Percentiles rank a stretch among this genome's conserved stretches.
These are phyloP conservation scores for Bombus confusus DNA, from an alignment of 1,140 invertebrate species.

Conservation along the genomic window DNA sequence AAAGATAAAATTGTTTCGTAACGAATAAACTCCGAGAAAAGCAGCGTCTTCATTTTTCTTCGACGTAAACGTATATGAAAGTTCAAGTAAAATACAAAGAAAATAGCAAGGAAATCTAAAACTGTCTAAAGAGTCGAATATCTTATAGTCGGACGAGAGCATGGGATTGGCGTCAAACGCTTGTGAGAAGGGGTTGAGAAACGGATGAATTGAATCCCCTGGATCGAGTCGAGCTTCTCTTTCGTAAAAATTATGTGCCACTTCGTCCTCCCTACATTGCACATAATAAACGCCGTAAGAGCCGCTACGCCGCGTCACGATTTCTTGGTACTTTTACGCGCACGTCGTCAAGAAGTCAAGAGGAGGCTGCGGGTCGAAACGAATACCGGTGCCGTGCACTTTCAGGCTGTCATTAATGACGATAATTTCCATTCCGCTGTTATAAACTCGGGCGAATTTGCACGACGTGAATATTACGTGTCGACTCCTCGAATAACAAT, in stretches of 20 bases:
- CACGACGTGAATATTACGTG: not conserved
- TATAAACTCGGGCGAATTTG: constrained; percentile 27
- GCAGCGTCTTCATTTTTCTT: not conserved
- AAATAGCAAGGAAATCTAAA: too few relatives aligned
- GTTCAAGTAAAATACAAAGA: too few relatives aligned
- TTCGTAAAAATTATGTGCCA: constrained; percentile 15
- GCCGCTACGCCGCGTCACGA: constrained; percentile 5
- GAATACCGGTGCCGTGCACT: not conserved
- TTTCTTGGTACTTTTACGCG: constrained; percentile 5
- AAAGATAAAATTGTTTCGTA: constrained; percentile 15
- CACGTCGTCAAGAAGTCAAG: not conserved
- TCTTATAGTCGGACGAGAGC: not conserved
- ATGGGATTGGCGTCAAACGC: not conserved
- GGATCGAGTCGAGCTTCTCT: not conserved
- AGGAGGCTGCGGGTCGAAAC: constrained; percentile 2
- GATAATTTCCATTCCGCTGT: constrained; percentile 34
- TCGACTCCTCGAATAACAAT: not conserved
- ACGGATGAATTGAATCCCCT: not conserved
- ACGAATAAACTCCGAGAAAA: too few relatives aligned
- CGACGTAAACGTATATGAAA: not conserved
- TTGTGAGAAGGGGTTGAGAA: not conserved
- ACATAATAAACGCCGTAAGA: constrained; percentile 11
- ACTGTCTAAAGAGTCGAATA: not conserved
- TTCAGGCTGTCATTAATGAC: constrained; percentile 31
- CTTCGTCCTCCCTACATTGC: not conserved